Evolutionary conservation across 2,888 invertebrate genomes (phyloP).

Genomic region (Diloba caeruleocephala): DNA sequence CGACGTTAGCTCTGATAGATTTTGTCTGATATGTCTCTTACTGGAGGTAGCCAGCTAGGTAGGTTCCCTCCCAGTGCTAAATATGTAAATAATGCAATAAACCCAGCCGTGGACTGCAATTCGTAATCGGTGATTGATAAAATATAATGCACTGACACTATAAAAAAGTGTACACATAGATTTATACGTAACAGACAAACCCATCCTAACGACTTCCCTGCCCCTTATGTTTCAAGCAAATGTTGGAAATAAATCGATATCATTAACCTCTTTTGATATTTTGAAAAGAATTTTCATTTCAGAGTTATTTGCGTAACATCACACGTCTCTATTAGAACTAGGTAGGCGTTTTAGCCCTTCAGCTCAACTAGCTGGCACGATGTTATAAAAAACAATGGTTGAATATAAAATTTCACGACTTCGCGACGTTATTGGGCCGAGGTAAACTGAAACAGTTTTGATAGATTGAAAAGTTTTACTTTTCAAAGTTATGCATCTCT

Average conservation of each 20-base stretch:
- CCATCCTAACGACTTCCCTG: too few species aligned
- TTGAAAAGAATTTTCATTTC: slow-evolving; percentile 19
- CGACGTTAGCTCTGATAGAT: too few species aligned
- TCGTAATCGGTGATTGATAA: too few species aligned
- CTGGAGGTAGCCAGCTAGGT: too few species aligned
- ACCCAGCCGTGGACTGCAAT: too few species aligned
- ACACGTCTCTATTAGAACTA: slow-evolving; percentile 8
- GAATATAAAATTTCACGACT: slow-evolving; percentile 48
- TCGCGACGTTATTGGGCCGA: slow-evolving; percentile 46
- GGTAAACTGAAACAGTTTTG: slow-evolving; percentile 42
- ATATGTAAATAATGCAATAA: too few species aligned
- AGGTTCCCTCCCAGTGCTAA: too few species aligned
- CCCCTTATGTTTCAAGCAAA: not conserved
- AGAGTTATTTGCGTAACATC: slow-evolving; percentile 8
- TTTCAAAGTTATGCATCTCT: slow-evolving; percentile 3
- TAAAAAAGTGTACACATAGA: too few species aligned
- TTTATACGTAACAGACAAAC: too few species aligned
- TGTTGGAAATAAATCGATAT: slow-evolving; percentile 12
- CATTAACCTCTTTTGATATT: slow-evolving; percentile 27
- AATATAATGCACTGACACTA: too few species aligned
- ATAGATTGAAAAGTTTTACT: slow-evolving; percentile 26
- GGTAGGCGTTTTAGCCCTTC: slow-evolving; percentile 21
- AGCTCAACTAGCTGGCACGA: slow-evolving; percentile 42
- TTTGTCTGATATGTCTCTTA: too few species aligned
- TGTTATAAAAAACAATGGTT: slow-evolving; percentile 38